Evolutionary conservation across 1,140 invertebrate species (phyloP), one percentile per base, ranked within the genome.

Genomic region (Aphaenogaster rudis): DNA sequence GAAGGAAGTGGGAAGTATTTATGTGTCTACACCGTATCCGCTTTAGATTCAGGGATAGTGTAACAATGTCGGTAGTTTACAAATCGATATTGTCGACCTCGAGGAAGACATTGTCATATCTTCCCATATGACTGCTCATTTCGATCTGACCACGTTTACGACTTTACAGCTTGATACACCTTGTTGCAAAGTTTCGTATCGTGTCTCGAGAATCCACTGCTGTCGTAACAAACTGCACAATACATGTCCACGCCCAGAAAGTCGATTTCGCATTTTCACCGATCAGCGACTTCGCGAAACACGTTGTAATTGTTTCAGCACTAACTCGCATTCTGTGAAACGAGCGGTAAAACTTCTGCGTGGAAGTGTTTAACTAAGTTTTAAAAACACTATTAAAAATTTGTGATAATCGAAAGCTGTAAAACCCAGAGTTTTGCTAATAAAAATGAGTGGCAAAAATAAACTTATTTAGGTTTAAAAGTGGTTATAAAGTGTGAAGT

Each of bases 61-160:
- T 42, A 69, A 80, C 77, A 72, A 82, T 54, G 67, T 48, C 80
- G 42, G 39, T 21, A 48, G 80, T 82, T 89, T 54, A 89, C 78
- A 28, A 90, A 90, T 90, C 89, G 50, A 90, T 90, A 90, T 90
- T 59, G 67, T 42, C 76, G 74, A 80, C 79, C 80, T 90, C 67
- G 33, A 86, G 66, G 39, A 82, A 82, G 42, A 28, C 64, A 72
- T 90, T 88, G 88, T 88, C 67, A 88, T 63, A 61, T 50, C 76
- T 80, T 88, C 57, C n/a, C 72, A 50, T 63, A 59, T 52, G 63
- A 57, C 17, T 59, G 71, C 48, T 87, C 77, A 48, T 77, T 90
- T 89, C 74, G 42, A 74, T 63, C 77, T 87, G 88, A 74, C 85
- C 88, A 85, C 88, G 21, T 89, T 90, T 63, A 57, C 69, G 33